Base-by-base conservation (phyloP, 2,888 invertebrate species). In the Corbicula japonica region DNA sequence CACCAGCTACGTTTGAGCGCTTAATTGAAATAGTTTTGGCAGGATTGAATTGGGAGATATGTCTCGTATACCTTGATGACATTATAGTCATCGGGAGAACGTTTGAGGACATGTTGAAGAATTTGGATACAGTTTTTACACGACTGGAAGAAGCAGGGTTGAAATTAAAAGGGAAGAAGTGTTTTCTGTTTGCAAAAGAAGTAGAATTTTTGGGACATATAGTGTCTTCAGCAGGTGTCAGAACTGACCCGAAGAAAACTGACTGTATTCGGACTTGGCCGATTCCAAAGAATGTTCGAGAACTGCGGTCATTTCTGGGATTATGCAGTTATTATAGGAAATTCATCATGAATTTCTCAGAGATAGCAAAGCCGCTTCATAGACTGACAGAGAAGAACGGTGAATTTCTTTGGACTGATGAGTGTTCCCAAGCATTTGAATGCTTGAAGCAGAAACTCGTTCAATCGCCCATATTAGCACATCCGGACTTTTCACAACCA, bases 261-360 rank as follows among this genome's bases (percentile, higher is more conserved):
- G 30, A 56, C 35, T 32, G 34, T 32, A 41, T 70, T 3, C 4
- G 41, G 15, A 26, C 44, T 6, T 76, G 65, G 50, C 76, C 70
- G 1, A 34, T n/a, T 2, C 72, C 72, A 23, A 34, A 18, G 23
- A 54, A n/a, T 63, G 54, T 54, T 2, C 34, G 44, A 15, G 76
- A 76, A 28, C 41, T 76, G 4, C 41, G 71, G 18, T 62, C 62
- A 21, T 76, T 76, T 44, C 21, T 71, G n/a, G 76, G 76, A n/a
- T 50, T 76, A 3, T 62, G 63, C n/a, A 58, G 63, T 54, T 71
- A 70, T 50, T 76, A 76, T 18, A 21, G 69, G 21, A 21, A 41
- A 1, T 74, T 74, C 21, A 56, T 74, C 0, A 10, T 8, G 15
- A 23, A 26, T 6, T 77, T 71, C 34, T 54, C 71, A 8, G 44